phyloP scores from a whole-genome alignment of 2,797 vertebrate species.

The Cyprinella venusta region DNA sequence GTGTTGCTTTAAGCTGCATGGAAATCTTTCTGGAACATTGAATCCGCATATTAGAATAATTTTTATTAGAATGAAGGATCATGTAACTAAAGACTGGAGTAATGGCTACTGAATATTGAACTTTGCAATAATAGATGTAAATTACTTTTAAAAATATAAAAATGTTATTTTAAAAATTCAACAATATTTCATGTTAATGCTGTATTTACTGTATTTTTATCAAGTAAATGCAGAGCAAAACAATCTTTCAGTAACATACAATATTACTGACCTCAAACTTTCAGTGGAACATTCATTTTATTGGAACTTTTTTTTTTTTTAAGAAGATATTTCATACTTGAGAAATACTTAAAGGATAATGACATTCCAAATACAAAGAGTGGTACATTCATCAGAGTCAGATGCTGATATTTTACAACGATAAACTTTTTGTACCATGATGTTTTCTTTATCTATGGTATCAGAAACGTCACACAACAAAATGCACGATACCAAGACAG shows the following conservation, averaged over 20 bases:
- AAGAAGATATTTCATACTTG: background rate
- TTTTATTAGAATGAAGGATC: background rate
- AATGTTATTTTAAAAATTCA: too few species aligned
- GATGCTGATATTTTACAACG: background rate
- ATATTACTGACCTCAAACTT: background rate
- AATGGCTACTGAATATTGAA: background rate
- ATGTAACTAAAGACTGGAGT: background rate
- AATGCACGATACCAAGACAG: background rate
- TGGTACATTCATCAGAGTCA: background rate
- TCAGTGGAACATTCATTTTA: background rate
- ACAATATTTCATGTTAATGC: background rate
- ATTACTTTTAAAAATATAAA: background rate
- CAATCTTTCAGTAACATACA: background rate
- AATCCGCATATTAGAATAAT: background rate
- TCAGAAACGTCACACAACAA: background rate
- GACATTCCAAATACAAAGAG: too few species aligned
- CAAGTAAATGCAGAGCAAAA: background rate
- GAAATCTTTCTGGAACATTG: background rate
- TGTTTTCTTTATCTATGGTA: background rate
- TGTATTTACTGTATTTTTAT: background rate
- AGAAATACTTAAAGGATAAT: too few species aligned
- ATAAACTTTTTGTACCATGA: background rate
- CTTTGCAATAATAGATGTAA: background rate
- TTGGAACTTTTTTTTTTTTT: fast-evolving
- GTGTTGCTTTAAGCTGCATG: too few species aligned